These are phyloP conservation scores for Sparidentex hasta DNA, from an alignment of 2,797 vertebrate genomes.

Conservation along the genomic window DNA sequence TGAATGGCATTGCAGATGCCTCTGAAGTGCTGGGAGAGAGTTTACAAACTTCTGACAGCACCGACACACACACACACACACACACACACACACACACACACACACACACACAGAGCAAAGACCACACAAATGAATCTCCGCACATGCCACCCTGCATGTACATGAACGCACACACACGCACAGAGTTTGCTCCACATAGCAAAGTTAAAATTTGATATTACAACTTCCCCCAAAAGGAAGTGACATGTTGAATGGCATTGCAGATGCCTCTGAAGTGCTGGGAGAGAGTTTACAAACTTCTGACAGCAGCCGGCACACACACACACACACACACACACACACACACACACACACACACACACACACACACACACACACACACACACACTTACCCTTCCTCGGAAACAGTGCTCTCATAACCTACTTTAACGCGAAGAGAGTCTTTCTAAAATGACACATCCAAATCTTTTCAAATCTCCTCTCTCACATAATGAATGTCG, in stretches of 20 bases:
- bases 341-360: slow-evolving; percentile 38
- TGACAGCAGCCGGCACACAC: slow-evolving; percentile 64
- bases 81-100: slow-evolving; percentile 14
- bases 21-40: slow-evolving; percentile 69
- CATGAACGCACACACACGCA: slow-evolving; percentile 34
- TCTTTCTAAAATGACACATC: slow-evolving; percentile 43
- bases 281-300: slow-evolving; percentile 79
- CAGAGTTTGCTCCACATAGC: slow-evolving; percentile 71
- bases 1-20: slow-evolving; percentile 67
- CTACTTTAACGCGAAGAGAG: slow-evolving; percentile 46
- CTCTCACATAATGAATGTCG: slow-evolving; percentile 24
- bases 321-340: no score
- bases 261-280: slow-evolving; percentile 64
- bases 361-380: slow-evolving; percentile 45
- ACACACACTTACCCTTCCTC: slow-evolving; percentile 44
- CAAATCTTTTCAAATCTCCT: slow-evolving; percentile 40
- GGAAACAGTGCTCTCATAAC: slow-evolving; percentile 43
- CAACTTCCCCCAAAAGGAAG: slow-evolving; percentile 74
- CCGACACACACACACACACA: slow-evolving; percentile 32
- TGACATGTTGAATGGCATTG: slow-evolving; percentile 76
- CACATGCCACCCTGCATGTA: slow-evolving; percentile 48
- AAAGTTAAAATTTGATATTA: slow-evolving; percentile 78
- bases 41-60: slow-evolving; percentile 79
- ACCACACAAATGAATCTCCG: slow-evolving; percentile 36
- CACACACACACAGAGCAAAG: slow-evolving; percentile 36